phyloP scores from a whole-genome alignment of 2,888 invertebrate species.

The Mythimna vitellina region DNA sequence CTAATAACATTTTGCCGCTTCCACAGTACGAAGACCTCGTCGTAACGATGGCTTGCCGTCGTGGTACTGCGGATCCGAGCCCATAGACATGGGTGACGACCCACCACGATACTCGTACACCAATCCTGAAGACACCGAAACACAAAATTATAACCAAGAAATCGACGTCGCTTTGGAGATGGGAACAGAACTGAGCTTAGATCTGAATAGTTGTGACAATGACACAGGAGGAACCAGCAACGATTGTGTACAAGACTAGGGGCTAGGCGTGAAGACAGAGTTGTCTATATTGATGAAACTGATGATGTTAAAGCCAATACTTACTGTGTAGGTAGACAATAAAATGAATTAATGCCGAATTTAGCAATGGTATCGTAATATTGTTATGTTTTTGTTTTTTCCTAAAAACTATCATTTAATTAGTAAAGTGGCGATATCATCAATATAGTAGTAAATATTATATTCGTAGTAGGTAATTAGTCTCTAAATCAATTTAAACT shows the following conservation, averaged over 20 bases:
- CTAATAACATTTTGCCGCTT: not conserved
- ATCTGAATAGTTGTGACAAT: slow-evolving; percentile 17
- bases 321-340: too few species aligned
- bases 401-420: too few species aligned
- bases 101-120: not conserved
- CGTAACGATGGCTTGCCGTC: not conserved
- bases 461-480: too few species aligned
- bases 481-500: too few species aligned
- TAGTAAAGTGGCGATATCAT: too few species aligned
- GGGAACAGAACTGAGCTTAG: slow-evolving; percentile 31
- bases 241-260: not conserved
- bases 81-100: not conserved
- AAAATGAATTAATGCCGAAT: too few species aligned
- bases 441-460: too few species aligned
- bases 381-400: too few species aligned
- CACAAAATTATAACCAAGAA: not conserved
- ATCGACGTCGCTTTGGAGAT: slow-evolving; percentile 10
- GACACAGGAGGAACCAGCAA: slow-evolving; percentile 20
- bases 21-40: not conserved
- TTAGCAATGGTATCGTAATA: too few species aligned
- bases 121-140: not conserved
- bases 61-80: not conserved
- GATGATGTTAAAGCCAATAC: slow-evolving; percentile 6
- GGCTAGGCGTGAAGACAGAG: not conserved
- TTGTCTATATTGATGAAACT: slow-evolving; percentile 27